Percentiles rank a stretch among this genome's conserved stretches.
Conservation (phyloP, 2,888 invertebrate species). For the Pyralis farinalis region DNA sequence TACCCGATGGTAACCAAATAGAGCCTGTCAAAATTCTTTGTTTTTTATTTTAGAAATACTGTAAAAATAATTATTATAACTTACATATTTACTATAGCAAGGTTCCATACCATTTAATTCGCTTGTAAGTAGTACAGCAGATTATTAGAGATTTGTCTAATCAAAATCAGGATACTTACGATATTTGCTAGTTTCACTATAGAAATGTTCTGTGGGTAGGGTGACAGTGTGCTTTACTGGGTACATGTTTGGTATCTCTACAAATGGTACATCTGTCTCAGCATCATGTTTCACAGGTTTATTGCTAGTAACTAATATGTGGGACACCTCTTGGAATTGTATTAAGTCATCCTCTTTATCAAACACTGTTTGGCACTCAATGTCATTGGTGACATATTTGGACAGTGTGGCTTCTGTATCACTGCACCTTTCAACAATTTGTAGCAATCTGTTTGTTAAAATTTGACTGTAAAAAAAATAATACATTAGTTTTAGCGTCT, state of each 20-base stretch:
- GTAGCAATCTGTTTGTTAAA: slow-evolving; percentile 83
- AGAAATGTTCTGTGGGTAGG: slow-evolving; percentile 83
- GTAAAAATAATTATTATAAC: too few relatives aligned
- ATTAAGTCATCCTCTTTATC: slow-evolving; percentile 82
- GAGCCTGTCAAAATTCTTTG: too few relatives aligned
- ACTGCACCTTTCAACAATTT: slow-evolving; percentile 84
- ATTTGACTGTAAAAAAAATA: slow-evolving; percentile 80
- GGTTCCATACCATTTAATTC: too few relatives aligned
- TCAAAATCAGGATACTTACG: slow-evolving; percentile 89
- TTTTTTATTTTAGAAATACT: too few relatives aligned
- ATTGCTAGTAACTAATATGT: slow-evolving; percentile 84
- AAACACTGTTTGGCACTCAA: slow-evolving; percentile 78
- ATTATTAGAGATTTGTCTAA: too few relatives aligned
- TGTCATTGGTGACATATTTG: slow-evolving; percentile 82
- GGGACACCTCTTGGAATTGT: slow-evolving; percentile 83
- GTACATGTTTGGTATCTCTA: slow-evolving; percentile 85
- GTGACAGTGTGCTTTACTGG: slow-evolving; percentile 89
- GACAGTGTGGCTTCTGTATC: slow-evolving; percentile 76
- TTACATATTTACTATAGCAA: too few relatives aligned
- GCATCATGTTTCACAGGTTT: slow-evolving; percentile 80
- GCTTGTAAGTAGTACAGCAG: too few relatives aligned
- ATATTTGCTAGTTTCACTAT: slow-evolving; percentile 82
- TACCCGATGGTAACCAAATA: too few relatives aligned
- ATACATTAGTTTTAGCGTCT: too few relatives aligned
- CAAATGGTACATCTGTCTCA: slow-evolving; percentile 69